phyloP scores from a whole-genome alignment of 2,113 vertebrate species.

The Callaeas wilsoni region DNA sequence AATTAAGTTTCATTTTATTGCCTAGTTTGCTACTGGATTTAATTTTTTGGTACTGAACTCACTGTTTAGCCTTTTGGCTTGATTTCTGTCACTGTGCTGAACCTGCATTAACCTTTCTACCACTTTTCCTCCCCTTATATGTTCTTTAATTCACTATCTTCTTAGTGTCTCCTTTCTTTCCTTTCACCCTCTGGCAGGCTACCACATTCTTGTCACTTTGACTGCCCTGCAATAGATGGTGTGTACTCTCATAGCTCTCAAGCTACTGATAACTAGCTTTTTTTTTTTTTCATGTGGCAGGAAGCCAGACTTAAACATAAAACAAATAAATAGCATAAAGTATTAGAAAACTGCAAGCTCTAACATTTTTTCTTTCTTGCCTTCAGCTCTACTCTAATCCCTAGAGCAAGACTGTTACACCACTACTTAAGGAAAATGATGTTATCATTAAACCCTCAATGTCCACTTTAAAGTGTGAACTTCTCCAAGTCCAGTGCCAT shows the following conservation, averaged over 20 bases:
- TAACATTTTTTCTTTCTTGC: neutral
- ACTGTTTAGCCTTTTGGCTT: neutral
- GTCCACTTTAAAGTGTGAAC: neutral
- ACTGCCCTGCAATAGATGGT: neutral
- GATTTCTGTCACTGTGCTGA: neutral
- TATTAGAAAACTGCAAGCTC: neutral
- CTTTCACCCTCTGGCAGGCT: neutral
- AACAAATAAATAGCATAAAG: constrained; percentile 21
- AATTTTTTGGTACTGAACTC: neutral
- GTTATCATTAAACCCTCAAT: neutral
- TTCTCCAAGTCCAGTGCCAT: neutral
- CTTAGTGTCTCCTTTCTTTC: neutral
- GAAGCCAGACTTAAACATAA: constrained; percentile 5
- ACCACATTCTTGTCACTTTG: neutral
- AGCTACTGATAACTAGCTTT: neutral
- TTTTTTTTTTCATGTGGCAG: neutral
- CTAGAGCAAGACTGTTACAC: neutral
- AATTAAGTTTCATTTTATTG: neutral
- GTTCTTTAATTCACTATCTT: neutral
- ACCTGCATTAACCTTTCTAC: neutral
- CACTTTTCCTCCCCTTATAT: neutral
- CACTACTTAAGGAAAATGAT: neutral
- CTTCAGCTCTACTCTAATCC: neutral
- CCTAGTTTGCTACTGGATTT: neutral
- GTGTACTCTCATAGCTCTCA: neutral